Evolutionary conservation across 2,113 vertebrate species (phyloP), one percentile per base, ranked within the genome.

Genomic region (Dromas ardeola): DNA sequence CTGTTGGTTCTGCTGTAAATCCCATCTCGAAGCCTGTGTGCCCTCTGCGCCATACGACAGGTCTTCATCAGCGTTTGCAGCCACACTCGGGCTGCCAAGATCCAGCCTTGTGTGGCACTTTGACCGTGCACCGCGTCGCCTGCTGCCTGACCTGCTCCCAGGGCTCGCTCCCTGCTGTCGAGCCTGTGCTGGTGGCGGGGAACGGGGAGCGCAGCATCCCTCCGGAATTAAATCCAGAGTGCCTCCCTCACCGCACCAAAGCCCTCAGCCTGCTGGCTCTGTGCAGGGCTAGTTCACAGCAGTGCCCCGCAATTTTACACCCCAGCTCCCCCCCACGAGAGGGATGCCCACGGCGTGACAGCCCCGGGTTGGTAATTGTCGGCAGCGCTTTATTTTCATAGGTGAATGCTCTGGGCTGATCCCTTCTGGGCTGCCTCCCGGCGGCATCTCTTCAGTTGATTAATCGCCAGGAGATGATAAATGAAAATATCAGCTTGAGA

Each of bases 401-500:
- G 78, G 59, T 66, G 88, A 58, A 61, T 12, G 43, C 55, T 73
- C 59, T 67, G 79, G 63, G 94, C 30, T 92, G 80, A 83, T 88
- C 76, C 59, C 23, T 40, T 76, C 56, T 26, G 32, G 55, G 88
- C 61, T 74, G 63, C 53, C 84, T 92, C 63, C 70, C 0, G 5
- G 67, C 0, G 0, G 53, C 4, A 6, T 78, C 85, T 93, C 69
- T 89, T 47, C 88, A 63, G 76, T 32, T 90, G 88, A 93, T 90
- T 92, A 88, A 93, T 94, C 47, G 83, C 38, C 13, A 6, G 80
- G 55, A 88, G 80, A 74, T 93, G 94, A 96, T 86, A 92, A 95
- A 94, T 93, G 90, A 88, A 95, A 90, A 88, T 83, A 88, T 13
- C 90, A 96, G 62, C 91, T 69, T 79, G 90, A 91, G 90, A 47